Base-by-base conservation (phyloP, 2,113 vertebrate species). In the Nothoprocta perdicaria region DNA sequence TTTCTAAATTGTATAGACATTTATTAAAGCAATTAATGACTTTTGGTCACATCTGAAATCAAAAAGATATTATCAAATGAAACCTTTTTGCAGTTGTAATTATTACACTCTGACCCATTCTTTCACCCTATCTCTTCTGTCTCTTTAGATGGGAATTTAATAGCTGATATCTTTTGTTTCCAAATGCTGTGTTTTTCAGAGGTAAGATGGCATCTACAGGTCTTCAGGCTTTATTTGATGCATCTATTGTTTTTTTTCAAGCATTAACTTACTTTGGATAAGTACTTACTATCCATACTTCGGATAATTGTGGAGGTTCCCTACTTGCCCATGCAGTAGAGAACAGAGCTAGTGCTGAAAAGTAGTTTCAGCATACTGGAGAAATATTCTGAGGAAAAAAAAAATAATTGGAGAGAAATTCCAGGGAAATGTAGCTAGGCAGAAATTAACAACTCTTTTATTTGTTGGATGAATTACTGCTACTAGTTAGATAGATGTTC, bases 401-500 rank as follows among this genome's bases (percentile, higher is more conserved):
- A 18, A 2, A 13, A 26, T n/a, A n/a, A n/a, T n/a, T n/a, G n/a
- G n/a, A n/a, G n/a, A n/a, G n/a, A 33, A 27, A 86, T 63, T 27
- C 14, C 12, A 55, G 8, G 35, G 8, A 80, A 35, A 3, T 27
- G 4, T 16, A 41, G 7, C 10, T 61, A 60, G 38, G 31, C 53
- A 65, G 60, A 84, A 84, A 57, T 41, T 8, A 60, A 69, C 45
- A 84, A 7, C 19, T 0, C 0, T 69, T 69, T 33, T 6, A 14
- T 13, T 45, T 86, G 75, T 10, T 80, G 55, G 10, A 27, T 61
- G 6, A 66, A 17, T 55, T 15, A 8, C 27, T 23, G 27, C 27
- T 23, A 16, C 55, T 52, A 50, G 9, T 84, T 43, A 24, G 40
- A 4, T 33, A 62, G 10, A 53, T 84, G 14, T 7, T 71, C 24